Percentiles rank a stretch among this genome's conserved stretches.
These are phyloP conservation scores for Geophilus truncorum DNA, from an alignment of 2,888 invertebrate genomes.

Conservation along the genomic window DNA sequence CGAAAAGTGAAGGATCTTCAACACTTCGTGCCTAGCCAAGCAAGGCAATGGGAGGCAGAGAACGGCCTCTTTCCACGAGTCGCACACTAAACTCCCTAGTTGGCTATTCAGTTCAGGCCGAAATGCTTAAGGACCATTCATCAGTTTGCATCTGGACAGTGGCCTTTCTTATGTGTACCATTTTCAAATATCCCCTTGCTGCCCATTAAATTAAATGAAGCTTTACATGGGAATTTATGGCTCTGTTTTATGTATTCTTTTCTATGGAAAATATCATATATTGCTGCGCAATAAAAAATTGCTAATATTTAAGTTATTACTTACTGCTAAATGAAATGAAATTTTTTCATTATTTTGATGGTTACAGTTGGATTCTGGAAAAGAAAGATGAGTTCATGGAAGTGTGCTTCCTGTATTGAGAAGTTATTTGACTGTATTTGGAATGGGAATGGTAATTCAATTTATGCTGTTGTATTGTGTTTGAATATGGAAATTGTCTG, in stretches of 20 bases:
- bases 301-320: background rate
- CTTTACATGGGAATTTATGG: background rate
- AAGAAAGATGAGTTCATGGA: background rate
- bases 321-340: background rate
- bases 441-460: background rate
- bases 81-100: background rate
- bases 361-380: background rate
- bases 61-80: background rate
- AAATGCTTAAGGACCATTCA: background rate
- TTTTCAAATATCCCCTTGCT: background rate
- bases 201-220: background rate
- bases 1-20: background rate
- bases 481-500: background rate
- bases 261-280: background rate
- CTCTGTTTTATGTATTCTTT: background rate
- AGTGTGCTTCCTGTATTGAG: background rate
- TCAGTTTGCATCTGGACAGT: background rate
- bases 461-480: background rate
- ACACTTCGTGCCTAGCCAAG: constrained; percentile 6
- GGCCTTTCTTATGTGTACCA: background rate
- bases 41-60: background rate
- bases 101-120: background rate
- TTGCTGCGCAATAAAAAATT: background rate
- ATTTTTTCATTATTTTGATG: background rate
- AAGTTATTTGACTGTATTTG: background rate